A percentile compares a stretch with the other conserved stretches of the same genome.
Evolutionary conservation across 2,113 vertebrate species (phyloP).

Genomic region (Notiomystis cincta): DNA sequence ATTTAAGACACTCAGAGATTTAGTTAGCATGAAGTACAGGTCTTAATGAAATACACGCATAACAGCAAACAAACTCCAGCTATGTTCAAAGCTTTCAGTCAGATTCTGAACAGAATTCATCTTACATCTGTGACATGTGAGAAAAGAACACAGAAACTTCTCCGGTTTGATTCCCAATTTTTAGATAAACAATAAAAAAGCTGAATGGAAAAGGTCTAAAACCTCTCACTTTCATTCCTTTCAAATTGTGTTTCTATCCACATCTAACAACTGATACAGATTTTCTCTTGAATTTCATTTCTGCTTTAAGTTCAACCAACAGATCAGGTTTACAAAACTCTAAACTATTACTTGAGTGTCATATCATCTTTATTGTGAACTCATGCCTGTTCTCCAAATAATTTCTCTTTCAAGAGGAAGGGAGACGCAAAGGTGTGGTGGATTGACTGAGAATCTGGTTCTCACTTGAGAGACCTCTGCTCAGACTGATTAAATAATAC

Average conservation of each 20-base stretch:
- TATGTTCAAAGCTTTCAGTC: background rate
- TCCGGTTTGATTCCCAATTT: background rate
- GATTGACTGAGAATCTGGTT: background rate
- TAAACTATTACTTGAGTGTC: background rate
- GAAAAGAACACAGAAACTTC: background rate
- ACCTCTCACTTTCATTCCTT: background rate
- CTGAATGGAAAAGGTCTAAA: background rate
- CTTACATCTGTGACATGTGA: background rate
- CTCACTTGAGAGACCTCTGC: background rate
- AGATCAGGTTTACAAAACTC: background rate
- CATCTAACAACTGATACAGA: background rate
- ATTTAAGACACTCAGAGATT: constrained; percentile 45
- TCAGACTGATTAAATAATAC: background rate
- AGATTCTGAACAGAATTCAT: background rate
- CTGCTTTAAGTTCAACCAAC: background rate
- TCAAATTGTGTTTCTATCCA: background rate
- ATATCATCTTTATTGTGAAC: background rate
- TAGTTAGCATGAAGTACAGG: constrained; percentile 26
- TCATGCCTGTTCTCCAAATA: background rate
- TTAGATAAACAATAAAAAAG: background rate
- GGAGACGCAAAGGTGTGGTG: background rate
- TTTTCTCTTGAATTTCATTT: background rate
- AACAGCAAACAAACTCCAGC: constrained; percentile 3
- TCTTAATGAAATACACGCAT: constrained; percentile 40
- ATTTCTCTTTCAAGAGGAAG: background rate